Conservation (phyloP, 2,888 invertebrate species). For the Scrobipalpa atriplicella region DNA sequence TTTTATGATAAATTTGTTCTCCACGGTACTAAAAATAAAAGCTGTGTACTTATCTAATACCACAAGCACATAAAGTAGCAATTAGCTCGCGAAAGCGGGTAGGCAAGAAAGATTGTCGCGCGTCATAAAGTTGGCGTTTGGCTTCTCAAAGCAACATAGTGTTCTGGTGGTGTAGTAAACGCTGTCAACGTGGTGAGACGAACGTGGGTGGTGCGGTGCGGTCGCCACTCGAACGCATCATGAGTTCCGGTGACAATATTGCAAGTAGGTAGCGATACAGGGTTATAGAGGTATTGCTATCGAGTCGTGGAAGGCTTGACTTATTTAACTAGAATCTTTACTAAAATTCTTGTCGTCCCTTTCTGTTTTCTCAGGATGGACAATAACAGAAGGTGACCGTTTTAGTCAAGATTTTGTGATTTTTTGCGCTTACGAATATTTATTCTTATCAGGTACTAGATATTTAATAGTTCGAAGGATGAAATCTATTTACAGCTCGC, state of each 20-base stretch:
- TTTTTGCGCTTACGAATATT: too few relatives aligned
- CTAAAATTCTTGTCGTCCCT: too few relatives aligned
- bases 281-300: too few relatives aligned
- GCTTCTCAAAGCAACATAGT: slow-evolving; percentile 57
- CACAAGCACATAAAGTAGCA: not conserved
- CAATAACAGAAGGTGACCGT: too few relatives aligned
- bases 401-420: too few relatives aligned
- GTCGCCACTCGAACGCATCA: not conserved
- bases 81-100: not conserved
- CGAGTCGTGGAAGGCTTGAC: too few relatives aligned
- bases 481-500: too few relatives aligned
- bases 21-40: not conserved
- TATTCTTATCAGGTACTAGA: too few relatives aligned
- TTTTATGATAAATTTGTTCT: too few relatives aligned
- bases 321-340: too few relatives aligned
- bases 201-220: slow-evolving; percentile 41
- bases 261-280: not conserved
- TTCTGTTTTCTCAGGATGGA: too few relatives aligned
- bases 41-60: not conserved
- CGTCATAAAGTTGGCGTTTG: slow-evolving; percentile 43
- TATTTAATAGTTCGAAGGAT: too few relatives aligned
- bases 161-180: slow-evolving; percentile 34
- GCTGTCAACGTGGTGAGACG: slow-evolving; percentile 45
- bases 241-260: slow-evolving; percentile 11
- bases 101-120: slow-evolving; percentile 30